Percentiles rank a stretch among this genome's conserved stretches.
Evolutionary conservation across 2,888 invertebrate genomes (phyloP).

Genomic region (Lymantria dispar): DNA sequence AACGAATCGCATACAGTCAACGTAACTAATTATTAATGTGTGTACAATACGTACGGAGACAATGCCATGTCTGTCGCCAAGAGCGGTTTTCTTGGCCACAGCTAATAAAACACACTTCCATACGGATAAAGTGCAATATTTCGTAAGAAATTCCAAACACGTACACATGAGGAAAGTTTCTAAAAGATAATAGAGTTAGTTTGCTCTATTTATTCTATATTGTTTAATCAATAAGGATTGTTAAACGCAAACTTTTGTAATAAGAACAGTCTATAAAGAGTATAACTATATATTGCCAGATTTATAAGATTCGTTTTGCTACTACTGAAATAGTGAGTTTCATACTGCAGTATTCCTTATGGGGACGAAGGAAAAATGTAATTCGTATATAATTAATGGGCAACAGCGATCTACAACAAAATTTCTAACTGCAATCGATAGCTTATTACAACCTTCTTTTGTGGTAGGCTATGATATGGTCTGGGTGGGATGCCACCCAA

Average conservation of each 20-base stretch:
- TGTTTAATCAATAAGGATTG: constrained; percentile 11
- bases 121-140: constrained; percentile 13
- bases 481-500: too few relatives aligned
- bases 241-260: constrained; percentile 5
- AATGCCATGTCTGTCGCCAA: constrained; percentile 28
- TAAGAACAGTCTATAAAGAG: too few relatives aligned
- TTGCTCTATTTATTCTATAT: constrained; percentile 1
- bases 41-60: constrained; percentile 41
- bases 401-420: too few relatives aligned
- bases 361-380: too few relatives aligned
- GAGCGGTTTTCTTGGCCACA: constrained; percentile 15
- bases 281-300: too few relatives aligned
- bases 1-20: constrained; percentile 59
- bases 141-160: constrained; percentile 21
- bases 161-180: constrained; percentile 10
- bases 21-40: constrained; percentile 62
- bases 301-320: too few relatives aligned
- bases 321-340: too few relatives aligned
- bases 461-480: too few relatives aligned
- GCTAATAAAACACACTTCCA: constrained; percentile 18
- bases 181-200: constrained; percentile 12
- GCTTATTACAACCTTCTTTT: too few relatives aligned
- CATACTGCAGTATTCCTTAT: too few relatives aligned
- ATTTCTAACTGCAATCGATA: too few relatives aligned
- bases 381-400: too few relatives aligned